These are phyloP conservation scores for Miltochrista miniata DNA, from an alignment of 2,888 invertebrate species.

Conservation along the genomic window DNA sequence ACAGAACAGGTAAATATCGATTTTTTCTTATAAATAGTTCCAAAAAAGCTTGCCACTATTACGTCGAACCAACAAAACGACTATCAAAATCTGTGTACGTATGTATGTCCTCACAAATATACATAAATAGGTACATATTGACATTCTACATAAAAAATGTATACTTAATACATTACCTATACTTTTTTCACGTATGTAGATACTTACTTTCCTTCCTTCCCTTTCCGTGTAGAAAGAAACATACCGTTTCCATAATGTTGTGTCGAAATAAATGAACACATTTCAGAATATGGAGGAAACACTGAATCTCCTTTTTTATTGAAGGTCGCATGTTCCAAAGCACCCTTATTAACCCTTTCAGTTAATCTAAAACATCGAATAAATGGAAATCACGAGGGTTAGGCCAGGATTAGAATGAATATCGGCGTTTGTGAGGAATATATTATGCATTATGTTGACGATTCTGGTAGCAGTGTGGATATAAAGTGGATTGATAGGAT, in stretches of 20 bases:
- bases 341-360: not conserved
- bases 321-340: not conserved
- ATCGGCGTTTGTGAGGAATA: not conserved
- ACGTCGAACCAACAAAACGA: too few species aligned
- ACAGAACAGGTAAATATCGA: too few species aligned
- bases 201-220: too few species aligned
- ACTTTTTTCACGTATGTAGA: too few species aligned
- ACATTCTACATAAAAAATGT: too few species aligned
- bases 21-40: too few species aligned
- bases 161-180: too few species aligned
- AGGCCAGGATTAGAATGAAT: not conserved
- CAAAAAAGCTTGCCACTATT: too few species aligned
- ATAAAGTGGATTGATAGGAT: too few species aligned
- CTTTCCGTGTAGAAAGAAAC: not conserved
- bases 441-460: not conserved
- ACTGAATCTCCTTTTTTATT: not conserved
- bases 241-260: not conserved
- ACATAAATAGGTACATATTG: too few species aligned
- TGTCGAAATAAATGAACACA: not conserved
- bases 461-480: not conserved
- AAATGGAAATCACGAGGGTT: not conserved
- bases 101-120: too few species aligned
- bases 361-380: not conserved
- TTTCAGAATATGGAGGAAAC: not conserved
- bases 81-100: too few species aligned